A percentile compares a stretch with the other conserved stretches of the same genome.
phyloP scores from a whole-genome alignment of 2,888 invertebrate species.

The Lithophane socia region DNA sequence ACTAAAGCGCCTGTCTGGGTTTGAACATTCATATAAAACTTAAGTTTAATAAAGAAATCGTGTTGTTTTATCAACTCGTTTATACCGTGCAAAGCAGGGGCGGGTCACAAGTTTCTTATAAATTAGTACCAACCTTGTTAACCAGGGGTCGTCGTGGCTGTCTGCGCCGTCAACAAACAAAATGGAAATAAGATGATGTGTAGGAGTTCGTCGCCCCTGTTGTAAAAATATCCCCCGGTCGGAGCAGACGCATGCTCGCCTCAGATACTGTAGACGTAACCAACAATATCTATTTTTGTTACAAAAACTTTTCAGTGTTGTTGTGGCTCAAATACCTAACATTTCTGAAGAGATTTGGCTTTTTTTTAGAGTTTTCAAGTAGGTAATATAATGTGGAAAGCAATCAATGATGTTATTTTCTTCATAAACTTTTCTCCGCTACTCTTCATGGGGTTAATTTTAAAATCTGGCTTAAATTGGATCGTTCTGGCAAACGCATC shows the following conservation, averaged over 20 bases:
- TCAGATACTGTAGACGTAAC: slow-evolving; percentile 53
- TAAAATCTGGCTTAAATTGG: not conserved
- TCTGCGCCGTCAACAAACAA: slow-evolving; percentile 52
- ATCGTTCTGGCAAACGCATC: not conserved
- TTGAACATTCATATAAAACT: not conserved
- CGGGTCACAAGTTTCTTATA: not conserved
- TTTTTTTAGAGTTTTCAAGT: not conserved
- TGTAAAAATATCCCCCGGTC: slow-evolving; percentile 71
- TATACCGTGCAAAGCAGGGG: not conserved
- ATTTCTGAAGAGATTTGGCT: slow-evolving; percentile 3
- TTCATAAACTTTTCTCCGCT: not conserved
- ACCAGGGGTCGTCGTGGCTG: slow-evolving; percentile 48
- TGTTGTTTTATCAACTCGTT: not conserved
- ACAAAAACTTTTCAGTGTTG: slow-evolving; percentile 44
- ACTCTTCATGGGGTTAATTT: not conserved
- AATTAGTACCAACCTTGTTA: slow-evolving; percentile 34
- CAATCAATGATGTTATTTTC: not conserved
- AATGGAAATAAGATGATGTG: slow-evolving; percentile 59
- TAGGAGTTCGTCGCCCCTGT: slow-evolving; percentile 67
- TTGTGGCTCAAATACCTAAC: slow-evolving; percentile 28
- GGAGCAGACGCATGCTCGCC: slow-evolving; percentile 56
- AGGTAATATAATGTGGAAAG: not conserved
- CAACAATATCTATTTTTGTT: slow-evolving; percentile 59
- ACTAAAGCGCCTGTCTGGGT: too few species aligned
- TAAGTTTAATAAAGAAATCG: not conserved